These are phyloP conservation scores for Arbacia lixula DNA, from an alignment of 53 echinoderm and acorn worm species.

Conservation along the genomic window DNA sequence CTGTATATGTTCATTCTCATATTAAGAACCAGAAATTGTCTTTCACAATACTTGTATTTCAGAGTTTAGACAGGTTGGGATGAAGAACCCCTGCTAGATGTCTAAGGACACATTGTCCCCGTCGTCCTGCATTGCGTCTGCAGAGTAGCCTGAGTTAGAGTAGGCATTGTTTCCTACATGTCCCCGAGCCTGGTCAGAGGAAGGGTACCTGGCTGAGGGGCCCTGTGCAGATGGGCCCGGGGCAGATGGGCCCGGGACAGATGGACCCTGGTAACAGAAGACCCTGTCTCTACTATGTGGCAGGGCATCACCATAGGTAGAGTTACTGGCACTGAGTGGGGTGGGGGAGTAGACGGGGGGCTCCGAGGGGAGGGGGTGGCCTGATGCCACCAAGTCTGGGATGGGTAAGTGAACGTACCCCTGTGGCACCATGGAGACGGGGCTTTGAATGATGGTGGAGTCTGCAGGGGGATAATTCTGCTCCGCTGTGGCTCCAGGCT, in stretches of 20 bases:
- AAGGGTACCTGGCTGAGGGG: background rate
- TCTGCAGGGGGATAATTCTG: background rate
- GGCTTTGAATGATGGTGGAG: background rate
- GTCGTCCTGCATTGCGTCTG: background rate
- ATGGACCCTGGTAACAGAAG: too few relatives aligned
- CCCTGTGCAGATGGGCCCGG: background rate
- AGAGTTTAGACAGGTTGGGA: too few relatives aligned
- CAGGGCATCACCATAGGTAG: background rate
- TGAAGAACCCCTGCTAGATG: too few relatives aligned
- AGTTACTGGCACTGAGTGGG: background rate
- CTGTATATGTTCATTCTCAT: too few relatives aligned
- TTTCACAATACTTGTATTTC: too few relatives aligned
- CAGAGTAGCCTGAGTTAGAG: slow-evolving; percentile 3
- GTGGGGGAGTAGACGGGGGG: slow-evolving; percentile 15
- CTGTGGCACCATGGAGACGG: background rate
- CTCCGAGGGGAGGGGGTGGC: background rate
- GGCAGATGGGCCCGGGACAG: background rate
- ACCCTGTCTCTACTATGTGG: too few relatives aligned
- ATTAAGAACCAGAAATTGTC: too few relatives aligned
- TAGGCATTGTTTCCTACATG: background rate
- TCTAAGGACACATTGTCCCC: slow-evolving; percentile 7
- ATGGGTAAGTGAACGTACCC: slow-evolving; percentile 2
- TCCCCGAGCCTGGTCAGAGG: background rate
- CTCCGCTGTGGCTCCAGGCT: background rate
- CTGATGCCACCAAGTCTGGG: slow-evolving; percentile 15